Base-by-base conservation (phyloP, 2,113 vertebrate genomes). In the Sander lucioperca region DNA sequence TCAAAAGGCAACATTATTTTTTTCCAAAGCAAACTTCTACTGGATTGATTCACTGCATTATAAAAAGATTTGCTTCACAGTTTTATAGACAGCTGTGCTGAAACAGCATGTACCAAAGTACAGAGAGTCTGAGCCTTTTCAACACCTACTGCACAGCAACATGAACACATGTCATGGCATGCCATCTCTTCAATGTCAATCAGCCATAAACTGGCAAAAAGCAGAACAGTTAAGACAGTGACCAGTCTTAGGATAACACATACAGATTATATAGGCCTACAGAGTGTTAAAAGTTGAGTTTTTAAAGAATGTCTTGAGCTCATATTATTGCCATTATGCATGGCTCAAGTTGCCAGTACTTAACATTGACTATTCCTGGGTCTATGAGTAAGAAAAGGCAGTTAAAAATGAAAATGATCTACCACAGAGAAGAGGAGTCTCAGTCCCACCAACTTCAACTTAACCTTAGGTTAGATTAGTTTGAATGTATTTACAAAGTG, bases 401-500 rank as follows among this genome's bases (percentile, higher is more conserved):
- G 33, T n/a, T 25, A 43, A 36, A 65, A 64, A 72, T 23, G 0
- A 13, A 51, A 33, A 50, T 23, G 5, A 53, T 59, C 3, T 8
- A 16, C 61, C 27, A 11, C 36, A 66, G 70, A 59, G 53, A n/a
- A 59, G 48, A 54, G 33, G 33, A 54, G 33, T 9, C 2, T 58
- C 27, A 18, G 48, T 21, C 48, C 5, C 27, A 75, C 21, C 10
- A 62, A n/a, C 0, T 0, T 19, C 57, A 39, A 13, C 64, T 73
- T 27, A 27, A 27, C 21, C n/a, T 48, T 11, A 6, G 69, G 53
- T 69, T 16, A 74, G 63, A 78, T 65, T 43, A 21, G 59, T 27
- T 47, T 62, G 50, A 19, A 58, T 64, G 27, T 43, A 43, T 43
- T 43, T 43, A 11, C 39, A 43, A 43, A 43, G 39, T 43, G 39